Percentiles rank a stretch among this genome's conserved stretches.
Evolutionary conservation across 2,113 vertebrate species (phyloP).

Genomic region (Acanthochromis polyacanthus): DNA sequence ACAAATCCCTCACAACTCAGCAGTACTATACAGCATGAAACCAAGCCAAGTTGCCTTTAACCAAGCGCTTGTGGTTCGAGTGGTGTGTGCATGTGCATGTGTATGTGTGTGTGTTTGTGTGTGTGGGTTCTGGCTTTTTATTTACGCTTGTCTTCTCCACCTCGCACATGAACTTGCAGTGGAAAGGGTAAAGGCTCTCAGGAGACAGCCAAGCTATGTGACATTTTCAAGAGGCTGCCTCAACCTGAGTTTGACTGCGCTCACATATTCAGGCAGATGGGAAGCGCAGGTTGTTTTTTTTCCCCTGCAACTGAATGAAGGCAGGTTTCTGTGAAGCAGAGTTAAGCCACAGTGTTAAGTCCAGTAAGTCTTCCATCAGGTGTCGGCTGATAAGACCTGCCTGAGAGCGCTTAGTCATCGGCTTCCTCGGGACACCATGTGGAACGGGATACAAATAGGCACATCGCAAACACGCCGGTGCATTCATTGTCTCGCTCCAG

Average conservation of each 20-base stretch:
- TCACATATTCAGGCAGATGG: conserved; percentile 48
- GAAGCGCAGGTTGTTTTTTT: conserved; percentile 44
- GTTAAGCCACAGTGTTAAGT: conserved; percentile 72
- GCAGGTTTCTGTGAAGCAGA: conserved; percentile 61
- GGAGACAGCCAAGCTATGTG: conserved; percentile 78
- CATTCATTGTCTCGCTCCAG: conserved; percentile 24
- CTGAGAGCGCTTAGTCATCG: conserved; percentile 60
- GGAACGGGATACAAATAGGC: conserved; percentile 46
- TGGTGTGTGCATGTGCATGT: background rate
- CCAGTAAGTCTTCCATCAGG: conserved; percentile 75
- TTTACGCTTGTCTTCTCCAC: conserved; percentile 68
- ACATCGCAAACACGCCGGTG: conserved; percentile 37
- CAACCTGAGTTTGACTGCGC: conserved; percentile 58
- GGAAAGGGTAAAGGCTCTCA: conserved; percentile 76
- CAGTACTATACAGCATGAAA: conserved; percentile 45
- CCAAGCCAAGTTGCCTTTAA: conserved; percentile 51
- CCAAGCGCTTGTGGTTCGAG: conserved; percentile 31
- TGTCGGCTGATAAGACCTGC: conserved; percentile 68
- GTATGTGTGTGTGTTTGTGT: background rate
- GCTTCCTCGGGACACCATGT: conserved; percentile 38
- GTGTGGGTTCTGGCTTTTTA: conserved; percentile 53
- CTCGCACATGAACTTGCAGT: conserved; percentile 71
- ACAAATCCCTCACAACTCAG: conserved; percentile 67
- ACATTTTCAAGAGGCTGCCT: conserved; percentile 78
- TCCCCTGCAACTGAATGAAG: conserved; percentile 62